Base-by-base conservation (phyloP, 2,113 vertebrate genomes). In the Misgurnus anguillicaudatus region DNA sequence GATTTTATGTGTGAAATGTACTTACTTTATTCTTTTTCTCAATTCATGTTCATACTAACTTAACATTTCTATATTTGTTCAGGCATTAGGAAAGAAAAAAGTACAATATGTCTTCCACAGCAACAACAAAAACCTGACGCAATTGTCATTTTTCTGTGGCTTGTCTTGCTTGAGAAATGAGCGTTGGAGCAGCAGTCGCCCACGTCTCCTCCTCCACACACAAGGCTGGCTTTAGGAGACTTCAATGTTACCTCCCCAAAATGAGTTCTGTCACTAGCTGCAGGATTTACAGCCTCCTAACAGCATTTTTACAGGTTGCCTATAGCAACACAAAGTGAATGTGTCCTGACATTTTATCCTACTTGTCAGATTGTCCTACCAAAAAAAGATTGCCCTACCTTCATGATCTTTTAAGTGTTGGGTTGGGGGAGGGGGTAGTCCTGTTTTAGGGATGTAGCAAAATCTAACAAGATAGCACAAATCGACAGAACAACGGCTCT, bases 241-340 rank as follows among this genome's bases (percentile, higher is more conserved):
- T 79, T 67, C 42, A 11, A 53, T 45, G 73, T 66, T 68, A 45
- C 68, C 58, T 72, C 60, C 74, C 41, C 76, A 75, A 58, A 79
- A 84, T 69, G 24, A 73, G 72, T 81, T 74, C 81, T 85, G 79
- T 86, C 85, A 85, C 75, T 36, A 31, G 78, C 74, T 85, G 17
- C 74, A 51, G 47, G 55, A 84, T 66, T 77, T 80, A 63, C 39
- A 75, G 79, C 14, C 39, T 81, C 70, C 58, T 42, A 73, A 82
- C 53, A 58, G 21, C 57, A 70, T 39, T 85, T 74, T 75, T 39
- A 77, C 75, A 48, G 78, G 80, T 87, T 85, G 81, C 81, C 80
- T 68, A 81, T 84, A 67, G 86, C 84, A 87, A 87, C 82, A 69
- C 80, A 79, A 76, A 79, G 24, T 31, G 24, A 31, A 1, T 1